These are phyloP conservation scores for Papilio glaucus DNA, from an alignment of 1,140 invertebrate genomes.

Conservation along the genomic window DNA sequence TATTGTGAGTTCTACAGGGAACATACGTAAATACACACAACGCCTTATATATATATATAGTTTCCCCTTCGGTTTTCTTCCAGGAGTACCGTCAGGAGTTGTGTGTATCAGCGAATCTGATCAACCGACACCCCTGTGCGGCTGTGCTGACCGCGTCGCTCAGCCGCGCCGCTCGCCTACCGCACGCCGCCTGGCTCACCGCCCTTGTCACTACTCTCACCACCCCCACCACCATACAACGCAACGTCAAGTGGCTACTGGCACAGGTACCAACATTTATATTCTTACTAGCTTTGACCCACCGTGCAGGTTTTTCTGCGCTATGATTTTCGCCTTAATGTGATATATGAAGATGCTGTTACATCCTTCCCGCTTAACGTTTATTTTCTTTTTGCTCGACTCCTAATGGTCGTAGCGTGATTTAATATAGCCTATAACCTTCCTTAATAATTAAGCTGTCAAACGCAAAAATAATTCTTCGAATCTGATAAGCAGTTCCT, in stretches of 20 bases:
- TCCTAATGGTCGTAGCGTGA: too few relatives aligned
- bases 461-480: too few relatives aligned
- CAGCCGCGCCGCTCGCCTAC: conserved; percentile 29
- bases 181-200: conserved; percentile 2
- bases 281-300: too few relatives aligned
- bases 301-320: too few relatives aligned
- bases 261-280: conserved; percentile 53
- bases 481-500: too few relatives aligned
- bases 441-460: too few relatives aligned
- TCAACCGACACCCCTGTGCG: conserved; percentile 51
- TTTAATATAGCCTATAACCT: too few relatives aligned
- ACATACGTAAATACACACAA: too few relatives aligned
- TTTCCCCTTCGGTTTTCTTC: conserved; percentile 8
- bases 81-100: conserved; percentile 45
- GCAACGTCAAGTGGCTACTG: conserved; percentile 49
- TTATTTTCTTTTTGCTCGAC: background rate
- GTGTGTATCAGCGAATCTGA: conserved; percentile 42
- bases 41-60: too few relatives aligned
- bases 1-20: background rate
- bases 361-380: too few relatives aligned
- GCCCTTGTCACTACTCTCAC: background rate
- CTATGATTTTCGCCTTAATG: too few relatives aligned
- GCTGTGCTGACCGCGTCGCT: conserved; percentile 44
- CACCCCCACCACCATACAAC: background rate
- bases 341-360: too few relatives aligned